These are phyloP conservation scores for Barypeithes pellucidus DNA, from an alignment of 2,888 invertebrate genomes.

Conservation along the genomic window DNA sequence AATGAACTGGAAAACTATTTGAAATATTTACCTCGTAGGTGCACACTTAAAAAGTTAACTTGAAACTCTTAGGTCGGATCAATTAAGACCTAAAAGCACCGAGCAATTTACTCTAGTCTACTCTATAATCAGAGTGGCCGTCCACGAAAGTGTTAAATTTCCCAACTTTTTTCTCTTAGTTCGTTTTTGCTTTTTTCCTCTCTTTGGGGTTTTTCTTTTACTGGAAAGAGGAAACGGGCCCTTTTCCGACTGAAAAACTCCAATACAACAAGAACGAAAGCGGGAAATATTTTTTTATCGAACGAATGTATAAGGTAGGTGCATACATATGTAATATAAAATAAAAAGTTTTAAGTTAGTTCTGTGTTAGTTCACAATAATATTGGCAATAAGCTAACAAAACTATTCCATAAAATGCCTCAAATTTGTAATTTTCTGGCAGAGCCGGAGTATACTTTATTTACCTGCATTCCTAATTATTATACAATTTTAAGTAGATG, in stretches of 20 bases:
- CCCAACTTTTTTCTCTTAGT: conserved; percentile 46
- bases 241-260: conserved; percentile 16
- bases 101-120: conserved; percentile 43
- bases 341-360: too few relatives aligned
- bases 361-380: too few relatives aligned
- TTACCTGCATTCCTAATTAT: too few relatives aligned
- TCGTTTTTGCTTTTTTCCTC: conserved; percentile 27
- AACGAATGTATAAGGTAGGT: too few relatives aligned
- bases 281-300: conserved; percentile 7
- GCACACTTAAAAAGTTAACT: conserved; percentile 51
- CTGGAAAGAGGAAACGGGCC: conserved; percentile 9
- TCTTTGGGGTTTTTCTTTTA: neutral
- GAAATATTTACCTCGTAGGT: conserved; percentile 49
- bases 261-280: conserved; percentile 6
- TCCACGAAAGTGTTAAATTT: conserved; percentile 52
- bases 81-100: conserved; percentile 50
- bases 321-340: too few relatives aligned
- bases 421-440: too few relatives aligned
- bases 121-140: conserved; percentile 51
- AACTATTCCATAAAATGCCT: too few relatives aligned
- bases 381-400: too few relatives aligned
- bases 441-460: too few relatives aligned
- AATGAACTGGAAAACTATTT: conserved; percentile 45
- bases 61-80: conserved; percentile 45
- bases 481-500: too few relatives aligned